Base-by-base conservation (phyloP, 2,888 invertebrate species). In the Linyphia triangularis region DNA sequence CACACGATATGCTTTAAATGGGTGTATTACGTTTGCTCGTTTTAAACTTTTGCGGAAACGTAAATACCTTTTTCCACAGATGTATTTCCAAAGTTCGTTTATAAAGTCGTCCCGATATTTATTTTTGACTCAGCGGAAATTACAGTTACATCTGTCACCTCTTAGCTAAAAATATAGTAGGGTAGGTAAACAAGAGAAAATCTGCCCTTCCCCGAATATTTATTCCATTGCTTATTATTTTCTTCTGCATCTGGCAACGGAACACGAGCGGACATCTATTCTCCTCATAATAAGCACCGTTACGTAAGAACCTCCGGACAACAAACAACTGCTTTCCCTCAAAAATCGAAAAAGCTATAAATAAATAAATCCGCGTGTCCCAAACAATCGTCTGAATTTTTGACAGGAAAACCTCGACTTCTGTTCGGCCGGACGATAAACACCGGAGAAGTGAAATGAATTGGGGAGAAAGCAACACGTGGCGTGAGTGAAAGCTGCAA, bases 401-500 rank as follows among this genome's bases (percentile, higher is more conserved):
- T 40, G 13, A 69, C 40, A 69, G 73, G 57, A 59, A 73, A 43
- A 4, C 30, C 22, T 59, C 16, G 28, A 73, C 33, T 30, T 28
- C 72, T 24, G 51, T 7, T 26, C 51, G 16, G 26, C 65, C 22
- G 6, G 30, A 63, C 30, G 22, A 72, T 63, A 83, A 83, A 83
- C 72, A 73, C 69, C 81, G 63, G 82, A 72, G 10, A 19, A n/a
- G 24, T 28, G 16, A 19, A 57, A 37, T 24, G 30, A 33, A 73
- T n/a, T n/a, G 26, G n/a, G 28, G 33, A 72, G 22, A 33, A 61
- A 40, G 61, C 22, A 63, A 33, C 73, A 63, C 72, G 57, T 40
- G 63, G 61, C 30, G 40, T 16, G 6, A 83, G 83, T 75, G 83
- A 83, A 83, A 83, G 83, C 83, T 63, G 83, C 57, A 83, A 83